phyloP scores from a whole-genome alignment of 1,140 invertebrate genomes.

The Lepidurus packardi region DNA sequence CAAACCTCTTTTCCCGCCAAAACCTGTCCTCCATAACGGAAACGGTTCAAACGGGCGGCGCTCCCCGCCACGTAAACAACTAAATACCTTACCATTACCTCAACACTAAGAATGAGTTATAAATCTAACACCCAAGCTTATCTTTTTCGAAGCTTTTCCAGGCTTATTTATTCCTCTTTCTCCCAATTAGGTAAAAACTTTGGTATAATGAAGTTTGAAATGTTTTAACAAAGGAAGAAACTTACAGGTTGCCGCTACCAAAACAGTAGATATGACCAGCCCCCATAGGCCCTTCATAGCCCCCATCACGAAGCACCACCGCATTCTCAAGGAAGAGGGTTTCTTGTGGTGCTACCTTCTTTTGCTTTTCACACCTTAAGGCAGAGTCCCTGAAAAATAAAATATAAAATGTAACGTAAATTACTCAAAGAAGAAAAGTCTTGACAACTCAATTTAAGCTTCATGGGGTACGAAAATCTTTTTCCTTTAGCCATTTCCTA shows the following conservation, averaged over 20 bases:
- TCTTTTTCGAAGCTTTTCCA: too few relatives aligned
- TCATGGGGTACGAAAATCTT: not conserved
- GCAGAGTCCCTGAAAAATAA: not conserved
- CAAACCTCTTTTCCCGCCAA: too few relatives aligned
- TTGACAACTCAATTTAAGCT: slow-evolving; percentile 8
- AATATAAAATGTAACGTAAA: not conserved
- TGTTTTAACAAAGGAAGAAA: not conserved
- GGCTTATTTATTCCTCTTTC: too few relatives aligned
- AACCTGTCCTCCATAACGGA: too few relatives aligned
- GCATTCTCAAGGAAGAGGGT: not conserved
- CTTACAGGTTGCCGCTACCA: slow-evolving; percentile 2
- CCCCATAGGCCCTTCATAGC: slow-evolving; percentile 13
- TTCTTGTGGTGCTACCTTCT: not conserved
- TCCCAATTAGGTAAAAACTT: too few relatives aligned
- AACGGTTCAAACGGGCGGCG: too few relatives aligned
- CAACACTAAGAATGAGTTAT: too few relatives aligned
- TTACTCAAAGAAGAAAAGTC: not conserved
- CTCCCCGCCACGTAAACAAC: too few relatives aligned
- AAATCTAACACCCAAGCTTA: too few relatives aligned
- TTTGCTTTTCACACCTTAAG: not conserved
- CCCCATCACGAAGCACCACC: not conserved
- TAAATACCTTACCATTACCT: too few relatives aligned
- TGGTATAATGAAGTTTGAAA: too few relatives aligned
- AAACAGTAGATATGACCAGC: not conserved
- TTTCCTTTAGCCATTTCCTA: not conserved